Evolutionary conservation across 2,888 invertebrate species (phyloP).

Genomic region (Zygogramma bicolorata): DNA sequence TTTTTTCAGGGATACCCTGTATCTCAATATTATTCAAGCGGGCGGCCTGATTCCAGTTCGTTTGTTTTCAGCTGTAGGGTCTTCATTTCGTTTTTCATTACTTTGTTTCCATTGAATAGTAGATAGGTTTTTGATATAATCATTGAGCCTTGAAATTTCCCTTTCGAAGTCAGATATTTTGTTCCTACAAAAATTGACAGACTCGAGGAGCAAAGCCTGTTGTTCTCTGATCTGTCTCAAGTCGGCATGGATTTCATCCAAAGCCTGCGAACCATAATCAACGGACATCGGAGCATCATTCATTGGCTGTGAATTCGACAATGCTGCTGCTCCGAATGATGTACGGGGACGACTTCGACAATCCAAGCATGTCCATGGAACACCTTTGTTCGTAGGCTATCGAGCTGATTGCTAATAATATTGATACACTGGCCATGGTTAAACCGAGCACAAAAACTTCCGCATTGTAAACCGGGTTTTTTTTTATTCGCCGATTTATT

Average conservation of each 20-base stretch:
- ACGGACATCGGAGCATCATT: no score
- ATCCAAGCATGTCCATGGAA: no score
- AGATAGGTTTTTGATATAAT: background rate
- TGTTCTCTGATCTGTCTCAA: background rate
- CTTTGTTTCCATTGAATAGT: background rate
- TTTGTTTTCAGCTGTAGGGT: background rate
- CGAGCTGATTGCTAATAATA: no score
- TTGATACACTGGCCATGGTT: no score
- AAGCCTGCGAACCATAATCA: background rate
- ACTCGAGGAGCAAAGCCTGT: conserved; percentile 10
- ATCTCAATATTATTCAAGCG: background rate
- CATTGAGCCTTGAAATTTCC: background rate
- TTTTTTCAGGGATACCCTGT: background rate
- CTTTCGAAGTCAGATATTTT: background rate
- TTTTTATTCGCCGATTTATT: no score
- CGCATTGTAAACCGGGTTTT: no score
- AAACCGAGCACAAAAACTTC: no score
- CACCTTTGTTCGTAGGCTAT: no score
- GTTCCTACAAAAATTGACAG: conserved; percentile 4
- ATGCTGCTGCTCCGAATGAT: no score
- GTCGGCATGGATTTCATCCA: background rate
- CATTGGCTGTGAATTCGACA: no score
- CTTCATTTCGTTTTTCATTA: background rate
- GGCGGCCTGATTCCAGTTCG: background rate
- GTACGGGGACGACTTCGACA: no score